A percentile compares a stretch with the other conserved stretches of the same genome.
Evolutionary conservation across 2,797 vertebrate genomes (phyloP).

Genomic region (Pseudochromis fuscus): DNA sequence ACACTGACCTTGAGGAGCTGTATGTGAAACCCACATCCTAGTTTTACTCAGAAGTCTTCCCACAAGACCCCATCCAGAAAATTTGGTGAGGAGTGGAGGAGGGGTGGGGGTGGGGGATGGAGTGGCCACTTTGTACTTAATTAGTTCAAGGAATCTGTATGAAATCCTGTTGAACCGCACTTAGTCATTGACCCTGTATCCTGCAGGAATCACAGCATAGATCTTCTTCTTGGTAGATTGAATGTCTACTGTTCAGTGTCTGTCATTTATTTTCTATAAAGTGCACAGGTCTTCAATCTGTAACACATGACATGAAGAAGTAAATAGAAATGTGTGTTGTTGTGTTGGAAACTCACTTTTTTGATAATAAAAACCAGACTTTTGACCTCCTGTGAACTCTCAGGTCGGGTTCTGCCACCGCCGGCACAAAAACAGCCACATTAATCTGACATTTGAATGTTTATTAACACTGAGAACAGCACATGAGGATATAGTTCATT

Average conservation of each 20-base stretch:
- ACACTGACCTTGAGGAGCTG: slow-evolving; percentile 46
- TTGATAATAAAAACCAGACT: background rate
- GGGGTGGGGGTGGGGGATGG: background rate
- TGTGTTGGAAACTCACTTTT: too few relatives aligned
- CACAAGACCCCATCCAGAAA: slow-evolving; percentile 67
- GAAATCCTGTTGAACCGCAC: slow-evolving; percentile 57
- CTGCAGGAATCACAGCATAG: slow-evolving; percentile 40
- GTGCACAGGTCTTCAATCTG: too few relatives aligned
- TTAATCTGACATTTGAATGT: background rate
- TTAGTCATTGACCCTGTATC: slow-evolving; percentile 47
- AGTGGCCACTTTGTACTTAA: slow-evolving; percentile 62
- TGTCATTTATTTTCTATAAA: too few relatives aligned
- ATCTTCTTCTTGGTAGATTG: slow-evolving; percentile 10
- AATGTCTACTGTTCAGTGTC: too few relatives aligned
- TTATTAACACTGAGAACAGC: slow-evolving; percentile 2
- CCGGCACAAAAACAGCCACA: background rate
- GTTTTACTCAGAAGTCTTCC: slow-evolving; percentile 63
- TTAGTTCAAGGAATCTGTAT: slow-evolving; percentile 69
- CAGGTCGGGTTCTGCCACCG: too few relatives aligned
- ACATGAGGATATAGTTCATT: slow-evolving; percentile 21
- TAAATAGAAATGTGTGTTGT: too few relatives aligned
- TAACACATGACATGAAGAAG: too few relatives aligned
- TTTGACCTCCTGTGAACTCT: slow-evolving; percentile 9
- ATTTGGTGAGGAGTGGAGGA: slow-evolving; percentile 34
- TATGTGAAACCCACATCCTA: slow-evolving; percentile 67